Base-by-base conservation (phyloP, 2,797 vertebrate species). In the Psittacula derbiana region DNA sequence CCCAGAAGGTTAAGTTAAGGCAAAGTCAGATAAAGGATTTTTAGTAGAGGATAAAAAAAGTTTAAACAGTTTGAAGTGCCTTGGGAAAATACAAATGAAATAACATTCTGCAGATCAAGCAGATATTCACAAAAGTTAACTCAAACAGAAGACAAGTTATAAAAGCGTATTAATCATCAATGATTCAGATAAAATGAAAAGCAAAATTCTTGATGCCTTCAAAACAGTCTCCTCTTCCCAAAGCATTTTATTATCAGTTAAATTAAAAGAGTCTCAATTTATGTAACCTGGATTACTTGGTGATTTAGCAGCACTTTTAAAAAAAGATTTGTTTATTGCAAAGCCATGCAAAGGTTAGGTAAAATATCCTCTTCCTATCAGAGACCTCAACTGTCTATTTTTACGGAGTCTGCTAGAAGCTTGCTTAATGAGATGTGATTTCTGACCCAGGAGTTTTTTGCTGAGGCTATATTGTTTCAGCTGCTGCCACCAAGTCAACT, bases 1-100 rank as follows among this genome's bases (percentile, higher is more conserved):
- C 95, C 97, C 67, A 79, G 78, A 19, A 84, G 90, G 90, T 94
- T 95, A 94, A 30, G 18, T 57, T 73, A 85, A 93, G 86, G 78
- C 20, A 93, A 73, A 85, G 44, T 36, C 67, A 91, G 74, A 87
- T 46, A 89, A 80, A 86, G 44, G 24, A 73, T 64, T 92, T 93
- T 86, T 66, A 49, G 36, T 66, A 44, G 28, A 86, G 33, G 33
- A 85, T 79, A 75, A 64, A 83, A 61, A 41, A 86, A 60, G 33
- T 36, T 72, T 31, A 18, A 78, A 19, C 67, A 92, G 60, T 85
- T 20, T 80, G 57, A 38, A 86, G 41, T 31, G 36, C 71, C 61
- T 79, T 88, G 44, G 53, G 80, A 83, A 81, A 90, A 66, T 13
- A 41, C 0, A 2, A 73, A 33, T 58, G 43, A 43, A 87, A 11